Evolutionary conservation across 2,888 invertebrate species (phyloP).

Genomic region (Platycheirus albimanus): DNA sequence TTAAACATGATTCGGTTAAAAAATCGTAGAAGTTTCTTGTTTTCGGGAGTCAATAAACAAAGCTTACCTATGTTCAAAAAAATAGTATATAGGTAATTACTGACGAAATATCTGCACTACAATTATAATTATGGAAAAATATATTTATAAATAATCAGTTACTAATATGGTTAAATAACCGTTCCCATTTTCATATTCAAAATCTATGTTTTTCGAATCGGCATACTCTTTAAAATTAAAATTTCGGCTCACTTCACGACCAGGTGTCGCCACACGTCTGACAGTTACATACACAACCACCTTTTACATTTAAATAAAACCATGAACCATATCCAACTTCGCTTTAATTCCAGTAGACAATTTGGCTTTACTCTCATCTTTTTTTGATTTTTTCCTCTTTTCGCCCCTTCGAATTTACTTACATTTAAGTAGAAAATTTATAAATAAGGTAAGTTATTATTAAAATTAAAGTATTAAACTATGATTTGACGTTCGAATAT

Average conservation of each 20-base stretch:
- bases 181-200: no score
- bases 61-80: no score
- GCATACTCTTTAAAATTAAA: no score
- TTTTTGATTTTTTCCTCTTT: constrained; percentile 64
- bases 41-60: no score
- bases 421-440: constrained; percentile 66
- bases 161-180: no score
- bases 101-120: no score
- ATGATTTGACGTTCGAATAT: neutral
- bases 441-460: constrained; percentile 57
- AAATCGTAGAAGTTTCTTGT: no score
- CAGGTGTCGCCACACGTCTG: constrained; percentile 25
- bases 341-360: constrained; percentile 41
- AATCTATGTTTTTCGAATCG: no score
- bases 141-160: no score
- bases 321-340: constrained; percentile 50
- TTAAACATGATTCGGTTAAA: no score
- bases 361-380: constrained; percentile 57
- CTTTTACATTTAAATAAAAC: neutral
- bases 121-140: no score
- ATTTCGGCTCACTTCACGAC: neutral
- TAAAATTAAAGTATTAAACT: neutral
- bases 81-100: no score
- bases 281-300: constrained; percentile 34
- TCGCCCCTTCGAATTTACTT: constrained; percentile 65